Evolutionary conservation across 2,888 invertebrate genomes (phyloP), one percentile per base, ranked within the genome.

Genomic region (Boloria euphrosyne): DNA sequence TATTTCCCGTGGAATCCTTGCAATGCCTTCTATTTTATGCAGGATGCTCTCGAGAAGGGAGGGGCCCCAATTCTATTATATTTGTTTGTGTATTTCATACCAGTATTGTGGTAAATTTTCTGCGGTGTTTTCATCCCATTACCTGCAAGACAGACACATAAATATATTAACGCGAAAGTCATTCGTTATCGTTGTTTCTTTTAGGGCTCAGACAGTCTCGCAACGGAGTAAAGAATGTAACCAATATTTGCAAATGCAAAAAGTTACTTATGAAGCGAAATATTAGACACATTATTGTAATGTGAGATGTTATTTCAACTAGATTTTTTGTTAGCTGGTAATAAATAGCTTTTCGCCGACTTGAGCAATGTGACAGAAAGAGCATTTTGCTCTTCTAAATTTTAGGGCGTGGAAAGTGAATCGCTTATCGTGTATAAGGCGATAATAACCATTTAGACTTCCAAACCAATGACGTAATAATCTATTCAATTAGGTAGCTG

Each of bases 121-220:
- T 82, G 87, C 82, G 88, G 89, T 89, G 87, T 89, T 87, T 91
- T 89, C 90, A 81, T 88, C 78, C 89, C 90, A 90, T 91, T 90
- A 91, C 91, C 89, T 89, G 89, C 78, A 76, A 84, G 89, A 88
- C 87, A 86, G 87, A 81, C 78, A 81, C 84, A 89, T 90, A 89
- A 91, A 90, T 90, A 90, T 87, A 84, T 89, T 86, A 87, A 84
- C 83, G 81, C 78, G 72, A 79, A 74, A 76, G 82, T 81, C 84
- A 86, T 87, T 83, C 65, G 71, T 76, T 86, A 84, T 85, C 80
- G 81, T 73, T 73, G 78, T 78, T 79, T 75, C 78, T 76, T 73
- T 71, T 75, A 68, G 69, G 51, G 63, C 63, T 64, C 57, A 64
- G 63, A 64, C 57, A 31, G 50, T 58, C 54, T 50, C 31, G 57